Conservation (phyloP, 1,140 invertebrate species). For the Colletes latitarsis region DNA sequence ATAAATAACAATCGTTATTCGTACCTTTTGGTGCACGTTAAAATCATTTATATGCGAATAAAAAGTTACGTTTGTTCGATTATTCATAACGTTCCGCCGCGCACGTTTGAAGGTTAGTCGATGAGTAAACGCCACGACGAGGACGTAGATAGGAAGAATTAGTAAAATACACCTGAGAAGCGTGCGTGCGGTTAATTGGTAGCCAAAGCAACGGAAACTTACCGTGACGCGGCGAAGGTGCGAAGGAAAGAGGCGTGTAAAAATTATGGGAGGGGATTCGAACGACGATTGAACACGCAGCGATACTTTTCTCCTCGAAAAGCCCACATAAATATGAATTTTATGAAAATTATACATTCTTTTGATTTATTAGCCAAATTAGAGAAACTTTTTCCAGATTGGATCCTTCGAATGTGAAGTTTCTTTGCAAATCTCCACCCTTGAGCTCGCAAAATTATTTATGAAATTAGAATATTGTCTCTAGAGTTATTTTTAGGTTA, state of each 20-base stretch:
- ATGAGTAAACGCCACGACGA: slow-evolving; percentile 12
- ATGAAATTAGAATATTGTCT: too few relatives aligned
- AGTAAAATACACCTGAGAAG: slow-evolving; percentile 8
- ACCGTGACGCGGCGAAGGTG: slow-evolving; percentile 1
- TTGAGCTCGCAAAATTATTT: too few relatives aligned
- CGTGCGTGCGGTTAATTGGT: slow-evolving; percentile 23
- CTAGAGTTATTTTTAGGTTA: too few relatives aligned
- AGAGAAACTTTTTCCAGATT: too few relatives aligned
- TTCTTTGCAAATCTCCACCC: too few relatives aligned
- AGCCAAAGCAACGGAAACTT: slow-evolving; percentile 20
- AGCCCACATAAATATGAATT: too few relatives aligned
- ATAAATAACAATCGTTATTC: background rate
- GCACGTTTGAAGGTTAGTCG: slow-evolving; percentile 8
- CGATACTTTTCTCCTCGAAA: background rate
- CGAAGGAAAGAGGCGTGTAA: background rate
- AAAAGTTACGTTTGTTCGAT: background rate
- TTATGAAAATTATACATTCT: too few relatives aligned
- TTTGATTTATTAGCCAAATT: too few relatives aligned
- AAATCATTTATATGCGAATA: too few relatives aligned
- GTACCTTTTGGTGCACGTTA: too few relatives aligned
- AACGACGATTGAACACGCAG: slow-evolving; percentile 18
- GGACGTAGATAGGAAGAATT: slow-evolving; percentile 7
- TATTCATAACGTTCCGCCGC: slow-evolving; percentile 29
- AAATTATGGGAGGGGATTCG: background rate
- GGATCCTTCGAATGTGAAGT: too few relatives aligned